Evolutionary conservation across 1,140 invertebrate species (phyloP).

Genomic region (Aporrectodea caliginosa): DNA sequence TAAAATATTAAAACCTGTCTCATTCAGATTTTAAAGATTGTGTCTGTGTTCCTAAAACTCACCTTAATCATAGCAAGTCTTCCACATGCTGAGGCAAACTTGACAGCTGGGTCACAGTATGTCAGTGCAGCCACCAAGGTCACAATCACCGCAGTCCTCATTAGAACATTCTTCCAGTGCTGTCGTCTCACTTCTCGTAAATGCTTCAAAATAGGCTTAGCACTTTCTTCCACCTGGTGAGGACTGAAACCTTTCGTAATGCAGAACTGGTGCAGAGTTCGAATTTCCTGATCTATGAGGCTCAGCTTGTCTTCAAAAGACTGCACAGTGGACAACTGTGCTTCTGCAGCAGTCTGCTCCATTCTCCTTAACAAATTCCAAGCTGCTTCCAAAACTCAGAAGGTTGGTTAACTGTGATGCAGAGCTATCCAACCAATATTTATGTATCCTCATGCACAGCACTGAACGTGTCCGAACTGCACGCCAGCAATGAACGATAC

Average conservation of each 20-base stretch:
- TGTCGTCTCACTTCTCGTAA: constrained; percentile 5
- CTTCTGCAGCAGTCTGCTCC: no score
- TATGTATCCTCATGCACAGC: no score
- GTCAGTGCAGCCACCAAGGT: not conserved
- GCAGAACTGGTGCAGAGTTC: constrained; percentile 13
- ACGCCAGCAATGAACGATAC: no score
- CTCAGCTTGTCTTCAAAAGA: constrained; percentile 4
- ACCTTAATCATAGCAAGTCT: constrained; percentile 24
- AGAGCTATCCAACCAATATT: no score
- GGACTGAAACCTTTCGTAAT: constrained; percentile 18
- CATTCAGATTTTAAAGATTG: no score
- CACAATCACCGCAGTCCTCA: not conserved
- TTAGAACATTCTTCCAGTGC: not conserved
- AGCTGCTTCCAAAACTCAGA: no score
- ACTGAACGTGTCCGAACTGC: no score
- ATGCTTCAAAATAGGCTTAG: constrained; percentile 10
- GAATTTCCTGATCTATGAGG: constrained; percentile 14
- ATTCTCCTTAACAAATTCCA: no score
- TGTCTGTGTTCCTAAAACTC: no score
- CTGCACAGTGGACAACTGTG: no score
- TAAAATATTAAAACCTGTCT: no score
- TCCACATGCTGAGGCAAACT: not conserved
- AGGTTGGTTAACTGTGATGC: no score
- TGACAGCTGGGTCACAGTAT: constrained; percentile 6
- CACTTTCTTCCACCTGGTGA: constrained; percentile 19